phyloP scores from a whole-genome alignment of 2,797 vertebrate genomes.

The Monodelphis domestica region DNA sequence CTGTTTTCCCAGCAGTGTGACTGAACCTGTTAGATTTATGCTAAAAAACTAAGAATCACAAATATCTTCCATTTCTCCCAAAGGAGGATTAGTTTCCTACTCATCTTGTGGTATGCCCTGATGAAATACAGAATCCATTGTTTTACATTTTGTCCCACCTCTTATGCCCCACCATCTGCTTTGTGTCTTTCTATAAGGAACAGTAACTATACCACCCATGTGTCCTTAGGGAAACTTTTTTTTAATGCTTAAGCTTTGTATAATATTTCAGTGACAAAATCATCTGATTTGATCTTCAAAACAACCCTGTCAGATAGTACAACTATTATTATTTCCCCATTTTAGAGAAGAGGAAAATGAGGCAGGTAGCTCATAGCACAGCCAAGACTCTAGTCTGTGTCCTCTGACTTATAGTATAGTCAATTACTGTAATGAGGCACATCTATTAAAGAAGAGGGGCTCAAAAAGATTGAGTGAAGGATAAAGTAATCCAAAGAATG shows the following conservation, averaged over 20 bases:
- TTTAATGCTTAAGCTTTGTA: background rate
- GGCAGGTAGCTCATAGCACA: background rate
- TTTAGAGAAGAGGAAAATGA: background rate
- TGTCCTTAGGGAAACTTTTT: background rate
- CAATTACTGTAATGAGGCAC: background rate
- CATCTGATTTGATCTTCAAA: background rate
- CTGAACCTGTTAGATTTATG: background rate
- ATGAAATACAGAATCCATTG: background rate
- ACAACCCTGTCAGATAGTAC: background rate
- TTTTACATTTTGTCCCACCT: background rate
- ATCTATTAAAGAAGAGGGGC: background rate
- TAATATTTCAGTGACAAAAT: background rate
- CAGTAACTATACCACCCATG: background rate
- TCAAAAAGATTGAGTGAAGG: background rate
- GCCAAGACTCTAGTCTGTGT: background rate
- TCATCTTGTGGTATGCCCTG: background rate
- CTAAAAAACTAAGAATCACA: background rate
- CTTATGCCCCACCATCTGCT: background rate
- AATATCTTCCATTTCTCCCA: background rate
- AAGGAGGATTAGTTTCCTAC: background rate
- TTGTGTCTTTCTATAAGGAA: background rate
- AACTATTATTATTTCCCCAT: background rate
- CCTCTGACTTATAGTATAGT: background rate
- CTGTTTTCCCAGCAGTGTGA: background rate
- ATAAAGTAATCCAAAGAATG: background rate